phyloP scores from a whole-genome alignment of 2,888 invertebrate genomes.

The Phlogophora meticulosa region DNA sequence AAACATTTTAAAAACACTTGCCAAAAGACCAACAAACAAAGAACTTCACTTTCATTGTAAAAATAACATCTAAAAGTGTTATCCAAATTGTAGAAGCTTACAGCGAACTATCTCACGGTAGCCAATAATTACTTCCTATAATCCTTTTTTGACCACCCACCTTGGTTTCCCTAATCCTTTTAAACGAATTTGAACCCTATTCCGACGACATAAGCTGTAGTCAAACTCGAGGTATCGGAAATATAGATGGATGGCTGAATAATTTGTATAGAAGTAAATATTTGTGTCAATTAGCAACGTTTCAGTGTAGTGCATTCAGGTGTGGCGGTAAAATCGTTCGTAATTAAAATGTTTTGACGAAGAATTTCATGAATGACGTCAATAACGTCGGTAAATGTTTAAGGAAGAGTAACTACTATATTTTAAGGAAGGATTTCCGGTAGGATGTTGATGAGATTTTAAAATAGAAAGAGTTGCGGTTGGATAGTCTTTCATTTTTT shows the following conservation, averaged over 20 bases:
- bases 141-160: constrained; percentile 66
- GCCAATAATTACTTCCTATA: constrained; percentile 62
- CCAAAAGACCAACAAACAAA: constrained; percentile 29
- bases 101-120: constrained; percentile 54
- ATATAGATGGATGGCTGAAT: constrained; percentile 63
- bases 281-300: constrained; percentile 73
- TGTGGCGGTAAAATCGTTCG: constrained; percentile 44
- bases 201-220: neutral
- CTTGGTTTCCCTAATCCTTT: constrained; percentile 36
- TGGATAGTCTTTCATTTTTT: constrained; percentile 4
- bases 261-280: constrained; percentile 69
- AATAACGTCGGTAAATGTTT: constrained; percentile 10
- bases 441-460: constrained; percentile 29
- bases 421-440: constrained; percentile 53
- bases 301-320: constrained; percentile 5
- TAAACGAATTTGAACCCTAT: constrained; percentile 42
- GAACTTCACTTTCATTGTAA: constrained; percentile 31
- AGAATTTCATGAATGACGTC: constrained; percentile 9
- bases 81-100: constrained; percentile 38
- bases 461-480: constrained; percentile 10
- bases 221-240: constrained; percentile 24
- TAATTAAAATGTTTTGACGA: constrained; percentile 54
- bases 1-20: constrained; percentile 19
- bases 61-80: constrained; percentile 35
- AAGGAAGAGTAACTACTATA: constrained; percentile 12